Percentiles rank a stretch among this genome's conserved stretches.
These are phyloP conservation scores for Apis florea DNA, from an alignment of 1,140 invertebrate species.

Conservation along the genomic window DNA sequence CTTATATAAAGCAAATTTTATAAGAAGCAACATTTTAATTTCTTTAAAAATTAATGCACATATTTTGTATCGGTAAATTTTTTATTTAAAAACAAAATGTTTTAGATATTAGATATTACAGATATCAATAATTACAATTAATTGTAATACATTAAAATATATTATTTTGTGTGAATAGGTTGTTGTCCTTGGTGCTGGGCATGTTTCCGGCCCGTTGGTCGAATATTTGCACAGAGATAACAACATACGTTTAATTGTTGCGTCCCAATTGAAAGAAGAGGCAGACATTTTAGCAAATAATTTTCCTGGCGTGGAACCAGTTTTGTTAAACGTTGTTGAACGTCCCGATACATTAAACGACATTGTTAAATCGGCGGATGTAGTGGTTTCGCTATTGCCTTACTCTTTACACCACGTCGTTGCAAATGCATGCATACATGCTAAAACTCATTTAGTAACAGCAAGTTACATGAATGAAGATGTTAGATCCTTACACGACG, in stretches of 20 bases:
- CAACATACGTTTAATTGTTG: conserved; percentile 91
- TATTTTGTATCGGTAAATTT: too few species aligned
- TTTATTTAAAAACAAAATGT: neutral
- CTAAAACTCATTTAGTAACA: conserved; percentile 96
- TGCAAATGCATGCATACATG: conserved; percentile 92
- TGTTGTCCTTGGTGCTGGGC: conserved; percentile 96
- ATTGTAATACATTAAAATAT: conserved; percentile 10
- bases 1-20: too few species aligned
- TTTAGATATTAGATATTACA: neutral
- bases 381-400: conserved; percentile 95
- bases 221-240: conserved; percentile 95
- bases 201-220: conserved; percentile 95
- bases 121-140: neutral
- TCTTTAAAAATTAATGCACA: too few species aligned
- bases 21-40: too few species aligned
- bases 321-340: conserved; percentile 90
- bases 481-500: conserved; percentile 89
- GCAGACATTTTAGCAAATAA: conserved; percentile 89
- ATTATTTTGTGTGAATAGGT: conserved; percentile 79
- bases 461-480: conserved; percentile 95
- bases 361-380: conserved; percentile 87
- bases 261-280: conserved; percentile 93
- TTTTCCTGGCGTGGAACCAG: conserved; percentile 89
- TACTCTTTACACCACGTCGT: conserved; percentile 92
- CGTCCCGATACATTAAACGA: conserved; percentile 86